Evolutionary conservation across 2,113 vertebrate genomes (phyloP).

Genomic region (Zosterops japonicus): DNA sequence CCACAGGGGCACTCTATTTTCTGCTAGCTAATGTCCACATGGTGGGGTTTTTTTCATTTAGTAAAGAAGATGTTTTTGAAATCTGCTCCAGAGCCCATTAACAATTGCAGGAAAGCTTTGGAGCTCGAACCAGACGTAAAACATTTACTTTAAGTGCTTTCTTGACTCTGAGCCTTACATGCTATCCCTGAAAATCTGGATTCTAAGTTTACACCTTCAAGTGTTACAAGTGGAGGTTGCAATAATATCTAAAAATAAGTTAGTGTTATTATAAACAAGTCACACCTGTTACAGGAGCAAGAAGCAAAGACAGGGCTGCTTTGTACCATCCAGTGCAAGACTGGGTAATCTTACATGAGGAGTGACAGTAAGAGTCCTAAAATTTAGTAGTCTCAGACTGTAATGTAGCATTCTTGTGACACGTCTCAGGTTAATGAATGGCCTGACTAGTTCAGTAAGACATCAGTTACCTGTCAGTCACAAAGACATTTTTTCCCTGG

Average conservation of each 20-base stretch:
- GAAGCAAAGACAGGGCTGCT: background rate
- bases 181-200: background rate
- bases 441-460: background rate
- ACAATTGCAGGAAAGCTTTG: background rate
- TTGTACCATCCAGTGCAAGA: background rate
- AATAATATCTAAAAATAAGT: background rate
- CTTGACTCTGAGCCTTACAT: background rate
- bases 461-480: background rate
- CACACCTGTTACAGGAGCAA: background rate
- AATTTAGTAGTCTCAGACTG: background rate
- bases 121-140: background rate
- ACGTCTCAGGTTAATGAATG: background rate
- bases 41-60: background rate
- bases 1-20: conserved; percentile 15
- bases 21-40: conserved; percentile 26
- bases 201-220: background rate
- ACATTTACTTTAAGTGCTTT: background rate
- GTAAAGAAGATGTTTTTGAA: background rate
- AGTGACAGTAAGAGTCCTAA: background rate
- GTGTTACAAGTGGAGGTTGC: background rate
- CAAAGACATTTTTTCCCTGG: background rate
- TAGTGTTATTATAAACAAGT: background rate
- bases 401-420: background rate
- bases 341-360: background rate
- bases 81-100: background rate